Base-by-base conservation (phyloP, 1,140 invertebrate species). In the Rhopalosiphum padi region DNA sequence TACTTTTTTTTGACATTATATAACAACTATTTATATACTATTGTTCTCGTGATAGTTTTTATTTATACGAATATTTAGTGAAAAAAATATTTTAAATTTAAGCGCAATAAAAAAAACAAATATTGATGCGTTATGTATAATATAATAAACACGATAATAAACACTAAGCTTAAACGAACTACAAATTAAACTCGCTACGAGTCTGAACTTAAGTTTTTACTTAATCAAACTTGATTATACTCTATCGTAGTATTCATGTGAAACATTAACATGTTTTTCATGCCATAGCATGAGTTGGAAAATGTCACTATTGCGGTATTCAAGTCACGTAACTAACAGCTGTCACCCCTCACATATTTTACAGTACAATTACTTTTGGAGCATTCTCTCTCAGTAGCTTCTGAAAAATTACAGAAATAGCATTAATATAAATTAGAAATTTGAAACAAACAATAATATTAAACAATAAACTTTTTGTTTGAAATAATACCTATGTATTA, bases 241-340 rank as follows among this genome's bases (percentile, higher is more conserved):
- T 48, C 23, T 51, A 88, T 51, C 46, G 46, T 88, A 41, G 53
- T 43, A 35, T 90, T 43, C 37, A 41, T 60, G 89, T 68, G 55
- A 90, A 83, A 83, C 43, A 48, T 83, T 46, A 51, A 83, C 46
- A 83, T 83, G 77, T 51, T 83, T 91, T 83, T 82, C 55, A 83
- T 91, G 0, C 35, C 46, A 43, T 2, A 15, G 43, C 25, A 91
- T 22, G 23, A 83, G 43, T 91, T 91, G 8, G 30, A 82, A 91
- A 82, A 91, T 82, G 55, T n/a, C 25, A n/a, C 41, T 35, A 37
- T 37, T 85, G 11, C 23, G 35, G n/a, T 93, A 93, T 93, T 93
- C 48, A 23, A 30, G 82, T 85, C 82, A 93, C 77, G 82, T 93
- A 93, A 86, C 35, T 25, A 85, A 86, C n/a, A 93, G 35, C 30